These are phyloP conservation scores for Ahaetulla prasina DNA, from an alignment of 2,113 vertebrate genomes.

Conservation along the genomic window DNA sequence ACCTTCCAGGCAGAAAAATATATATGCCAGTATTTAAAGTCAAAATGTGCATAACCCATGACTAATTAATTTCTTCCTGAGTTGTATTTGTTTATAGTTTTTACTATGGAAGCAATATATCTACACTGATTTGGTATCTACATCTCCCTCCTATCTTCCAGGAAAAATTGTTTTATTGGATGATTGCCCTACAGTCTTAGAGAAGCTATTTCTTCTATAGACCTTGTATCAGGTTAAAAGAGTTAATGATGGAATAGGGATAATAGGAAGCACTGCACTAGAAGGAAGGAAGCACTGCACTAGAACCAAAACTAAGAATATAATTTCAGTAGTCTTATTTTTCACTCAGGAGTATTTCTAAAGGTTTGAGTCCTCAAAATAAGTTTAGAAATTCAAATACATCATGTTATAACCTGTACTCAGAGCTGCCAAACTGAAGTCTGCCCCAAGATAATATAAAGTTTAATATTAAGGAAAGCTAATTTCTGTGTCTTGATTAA, in stretches of 20 bases:
- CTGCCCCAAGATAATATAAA: neutral
- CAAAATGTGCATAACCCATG: neutral
- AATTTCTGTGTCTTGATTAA: neutral
- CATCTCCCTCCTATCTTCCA: neutral
- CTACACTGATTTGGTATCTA: neutral
- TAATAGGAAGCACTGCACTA: neutral
- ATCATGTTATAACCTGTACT: neutral
- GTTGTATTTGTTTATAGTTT: neutral
- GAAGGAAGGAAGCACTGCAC: neutral
- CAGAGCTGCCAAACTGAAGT: neutral
- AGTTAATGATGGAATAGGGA: neutral
- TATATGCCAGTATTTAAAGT: neutral
- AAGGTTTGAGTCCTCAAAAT: neutral
- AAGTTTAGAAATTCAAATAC: neutral
- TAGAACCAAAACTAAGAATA: neutral
- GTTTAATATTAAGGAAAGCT: neutral
- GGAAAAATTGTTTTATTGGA: neutral
- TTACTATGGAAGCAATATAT: neutral
- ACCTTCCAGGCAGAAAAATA: neutral
- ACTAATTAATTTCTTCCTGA: neutral
- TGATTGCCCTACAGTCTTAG: neutral
- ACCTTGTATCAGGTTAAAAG: neutral
- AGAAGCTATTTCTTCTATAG: neutral
- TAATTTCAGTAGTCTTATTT: neutral
- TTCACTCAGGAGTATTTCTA: neutral